Evolutionary conservation across 2,797 vertebrate genomes (phyloP).

Genomic region (Sebastes hubbsi): DNA sequence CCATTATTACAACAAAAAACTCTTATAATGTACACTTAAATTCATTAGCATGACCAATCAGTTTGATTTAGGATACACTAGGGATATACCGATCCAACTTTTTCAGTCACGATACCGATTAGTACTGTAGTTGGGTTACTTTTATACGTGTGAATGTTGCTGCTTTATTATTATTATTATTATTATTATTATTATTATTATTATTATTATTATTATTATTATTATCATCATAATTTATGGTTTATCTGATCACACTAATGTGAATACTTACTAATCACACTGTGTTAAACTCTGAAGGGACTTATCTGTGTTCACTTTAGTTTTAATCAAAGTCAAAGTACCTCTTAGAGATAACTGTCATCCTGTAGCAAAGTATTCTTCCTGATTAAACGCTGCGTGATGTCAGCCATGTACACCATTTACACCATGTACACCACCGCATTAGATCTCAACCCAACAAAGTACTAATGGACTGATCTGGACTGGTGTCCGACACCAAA

Average conservation of each 20-base stretch:
- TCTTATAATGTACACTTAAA: not conserved
- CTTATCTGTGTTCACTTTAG: not conserved
- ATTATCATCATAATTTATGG: not conserved
- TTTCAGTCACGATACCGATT: not conserved
- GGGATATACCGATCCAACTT: too few relatives aligned
- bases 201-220: not conserved
- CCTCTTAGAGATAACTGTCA: not conserved
- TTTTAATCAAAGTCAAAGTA: not conserved
- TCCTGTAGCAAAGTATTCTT: not conserved
- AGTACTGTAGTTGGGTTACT: not conserved
- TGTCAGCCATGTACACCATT: not conserved
- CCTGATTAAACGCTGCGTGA: not conserved
- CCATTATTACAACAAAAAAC: not conserved
- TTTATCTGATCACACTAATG: not conserved
- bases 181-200: not conserved
- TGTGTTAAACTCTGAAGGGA: slow-evolving; percentile 12
- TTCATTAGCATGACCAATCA: not conserved
- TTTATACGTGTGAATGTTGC: slow-evolving; percentile 3
- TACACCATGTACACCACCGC: too few relatives aligned
- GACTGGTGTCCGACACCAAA: not conserved
- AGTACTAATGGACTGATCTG: not conserved
- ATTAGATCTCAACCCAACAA: too few relatives aligned
- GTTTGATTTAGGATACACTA: not conserved
- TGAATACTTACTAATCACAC: not conserved
- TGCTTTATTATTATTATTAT: not conserved